phyloP scores from a whole-genome alignment of 2,797 vertebrate genomes.

The Darevskia nairensis region DNA sequence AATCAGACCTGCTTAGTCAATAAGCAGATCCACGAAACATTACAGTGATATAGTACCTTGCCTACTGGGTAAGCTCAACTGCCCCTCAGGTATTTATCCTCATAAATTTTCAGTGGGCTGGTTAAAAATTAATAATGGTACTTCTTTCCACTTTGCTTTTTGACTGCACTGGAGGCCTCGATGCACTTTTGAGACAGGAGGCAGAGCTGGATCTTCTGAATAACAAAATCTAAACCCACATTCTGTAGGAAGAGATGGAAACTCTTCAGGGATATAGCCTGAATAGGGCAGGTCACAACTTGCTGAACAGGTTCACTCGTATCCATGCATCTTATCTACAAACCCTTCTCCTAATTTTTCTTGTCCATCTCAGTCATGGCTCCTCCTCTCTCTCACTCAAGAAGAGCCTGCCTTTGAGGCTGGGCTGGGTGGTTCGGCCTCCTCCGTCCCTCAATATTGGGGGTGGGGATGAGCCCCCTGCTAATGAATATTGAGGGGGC shows the following conservation, averaged over 20 bases:
- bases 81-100: background rate
- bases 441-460: too few species aligned
- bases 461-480: too few species aligned
- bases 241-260: background rate
- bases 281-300: background rate
- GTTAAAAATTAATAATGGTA: constrained; percentile 15
- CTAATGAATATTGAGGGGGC: too few species aligned
- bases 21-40: constrained; percentile 15
- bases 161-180: background rate
- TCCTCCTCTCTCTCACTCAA: too few species aligned
- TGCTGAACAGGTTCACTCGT: background rate
- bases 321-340: background rate
- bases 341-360: background rate
- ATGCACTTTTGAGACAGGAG: background rate
- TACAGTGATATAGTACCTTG: constrained; percentile 35
- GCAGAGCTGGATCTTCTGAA: background rate
- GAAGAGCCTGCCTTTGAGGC: too few species aligned
- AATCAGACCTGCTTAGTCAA: constrained; percentile 19
- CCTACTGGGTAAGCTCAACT: constrained; percentile 34
- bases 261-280: background rate
- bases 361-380: background rate
- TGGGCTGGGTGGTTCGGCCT: too few species aligned
- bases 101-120: constrained; percentile 22
- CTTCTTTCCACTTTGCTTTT: constrained; percentile 9
- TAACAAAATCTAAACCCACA: background rate